Evolutionary conservation across 2,888 invertebrate genomes (phyloP), one percentile per base, ranked within the genome.

Genomic region (Myathropa florea): DNA sequence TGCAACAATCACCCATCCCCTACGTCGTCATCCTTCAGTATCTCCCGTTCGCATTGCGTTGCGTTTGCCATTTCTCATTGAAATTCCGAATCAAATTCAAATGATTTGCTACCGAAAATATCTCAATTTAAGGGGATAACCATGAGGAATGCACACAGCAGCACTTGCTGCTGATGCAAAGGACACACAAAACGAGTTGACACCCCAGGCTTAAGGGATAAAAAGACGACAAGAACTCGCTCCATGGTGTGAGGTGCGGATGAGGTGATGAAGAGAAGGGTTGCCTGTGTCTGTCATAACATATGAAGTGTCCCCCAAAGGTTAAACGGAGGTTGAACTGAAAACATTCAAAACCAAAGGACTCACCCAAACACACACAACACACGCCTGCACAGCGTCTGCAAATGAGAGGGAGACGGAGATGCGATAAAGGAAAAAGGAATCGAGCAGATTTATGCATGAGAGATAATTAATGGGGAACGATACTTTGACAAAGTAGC

Each of bases 401-500:
- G 33, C 10, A 33, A 30, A 33, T 21, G 33, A 10, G 63, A 26
- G 30, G 28, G 9, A 67, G 67, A n/a, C 46, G 18, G 6, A 18
- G 46, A 46, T 46, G 46, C 63, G 67, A 67, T 71, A 72, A 67
- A 78, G 63, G 57, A 73, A 71, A 46, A 75, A 53, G 60, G 82
- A 71, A 70, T 83, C 70, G 57, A 79, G 79, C 70, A 83, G 79
- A 79, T 83, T 83, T 79, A 83, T 83, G 75, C 83, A 83, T 83
- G 79, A 71, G 39, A 60, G 75, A 65, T 75, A 83, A 83, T 83
- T 79, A 83, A 83, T 75, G 79, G 70, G 36, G 60, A 83, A 70
- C 70, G 83, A 83, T 83, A 79, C 83, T 79, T 83, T 83, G 75
- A 79, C 64, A 83, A 79, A 79, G 79, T 83, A 71, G 63, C 83